Base-by-base conservation (phyloP, 2,888 invertebrate species). In the Sepioteuthis lessoniana region DNA sequence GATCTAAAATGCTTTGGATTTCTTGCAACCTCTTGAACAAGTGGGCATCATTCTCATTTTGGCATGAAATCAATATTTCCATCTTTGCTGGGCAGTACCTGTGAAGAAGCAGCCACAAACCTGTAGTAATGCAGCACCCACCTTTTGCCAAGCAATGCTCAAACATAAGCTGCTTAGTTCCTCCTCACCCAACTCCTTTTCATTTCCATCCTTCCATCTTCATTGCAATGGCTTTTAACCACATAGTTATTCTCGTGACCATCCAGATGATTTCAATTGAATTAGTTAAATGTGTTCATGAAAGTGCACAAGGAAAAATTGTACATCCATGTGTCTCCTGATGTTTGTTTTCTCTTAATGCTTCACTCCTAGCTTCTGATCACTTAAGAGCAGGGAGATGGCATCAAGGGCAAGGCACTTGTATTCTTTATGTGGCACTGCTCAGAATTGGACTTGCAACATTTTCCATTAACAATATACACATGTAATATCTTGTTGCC, bases 21-120 rank as follows among this genome's bases (percentile, higher is more conserved):
- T 76, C 76, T 76, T 76, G 76, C n/a, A 76, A n/a, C 76, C n/a
- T 76, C 76, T n/a, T 4, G 76, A 76, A 76, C 76, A 76, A 76
- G 76, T 76, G 76, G 76, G 76, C 76, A 76, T 76, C 76, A 76
- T n/a, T 76, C 76, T 76, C 76, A 76, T 76, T n/a, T n/a, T 76
- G 76, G 76, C 76, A 76, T 76, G 76, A 76, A 76, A 76, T 76
- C 76, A 76, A 76, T 76, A 76, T 76, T 76, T 76, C 76, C n/a
- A 76, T 76, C 76, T 76, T n/a, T 35, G 76, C n/a, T 13, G n/a
- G n/a, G 76, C n/a, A 76, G 76, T 76, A 76, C 76, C n/a, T 76
- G 76, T 35, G 76, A 76, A n/a, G 76, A 76, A 76, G 76, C 76
- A n/a, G 16, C 76, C 16, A n/a, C 76, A 76, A 76, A 76, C 76